These are phyloP conservation scores for Arctopsyche grandis DNA, from an alignment of 1,140 invertebrate genomes.

Conservation along the genomic window DNA sequence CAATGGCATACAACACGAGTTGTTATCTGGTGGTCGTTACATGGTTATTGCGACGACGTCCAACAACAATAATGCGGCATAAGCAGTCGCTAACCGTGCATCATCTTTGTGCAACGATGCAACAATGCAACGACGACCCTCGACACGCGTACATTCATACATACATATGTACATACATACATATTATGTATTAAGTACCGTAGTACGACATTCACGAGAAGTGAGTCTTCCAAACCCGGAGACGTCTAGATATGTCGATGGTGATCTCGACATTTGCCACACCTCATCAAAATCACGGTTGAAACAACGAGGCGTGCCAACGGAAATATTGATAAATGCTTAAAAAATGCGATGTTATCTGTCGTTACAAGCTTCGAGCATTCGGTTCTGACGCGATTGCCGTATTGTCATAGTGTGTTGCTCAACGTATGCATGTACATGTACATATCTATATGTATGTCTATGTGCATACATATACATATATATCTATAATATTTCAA, in stretches of 20 bases:
- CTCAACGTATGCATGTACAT: background rate
- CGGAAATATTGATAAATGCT: no score
- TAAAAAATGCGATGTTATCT: no score
- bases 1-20: background rate
- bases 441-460: no score
- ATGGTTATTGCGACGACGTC: background rate
- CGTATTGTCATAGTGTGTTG: conserved; percentile 13
- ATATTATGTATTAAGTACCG: background rate
- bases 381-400: background rate
- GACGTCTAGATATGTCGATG: no score
- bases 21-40: no score
- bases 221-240: no score
- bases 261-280: no score
- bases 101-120: conserved; percentile 9
- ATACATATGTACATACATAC: background rate
- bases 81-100: background rate
- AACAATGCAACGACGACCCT: background rate
- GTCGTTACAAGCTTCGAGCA: background rate
- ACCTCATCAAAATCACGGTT: no score
- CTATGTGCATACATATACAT: no score
- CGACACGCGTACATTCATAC: background rate
- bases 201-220: background rate
- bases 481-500: no score
- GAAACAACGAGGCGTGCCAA: no score
- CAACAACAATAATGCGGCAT: background rate